Percentiles rank a stretch among this genome's conserved stretches.
Conservation (phyloP, 2,113 vertebrate species). For the Ammospiza caudacuta region DNA sequence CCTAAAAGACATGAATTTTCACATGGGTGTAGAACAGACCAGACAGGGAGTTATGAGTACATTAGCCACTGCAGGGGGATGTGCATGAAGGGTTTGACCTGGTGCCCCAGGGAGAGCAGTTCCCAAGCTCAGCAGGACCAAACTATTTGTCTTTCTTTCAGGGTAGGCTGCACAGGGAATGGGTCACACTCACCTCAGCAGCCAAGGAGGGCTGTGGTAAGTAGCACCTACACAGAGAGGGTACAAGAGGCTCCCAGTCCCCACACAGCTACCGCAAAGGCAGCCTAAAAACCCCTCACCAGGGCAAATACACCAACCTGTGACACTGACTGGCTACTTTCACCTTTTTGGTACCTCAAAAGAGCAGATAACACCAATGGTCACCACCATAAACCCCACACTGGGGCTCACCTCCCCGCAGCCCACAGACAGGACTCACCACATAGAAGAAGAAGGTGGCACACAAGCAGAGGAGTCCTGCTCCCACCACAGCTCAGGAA, state of each 20-base stretch:
- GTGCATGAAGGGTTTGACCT: not conserved
- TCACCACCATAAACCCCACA: not conserved
- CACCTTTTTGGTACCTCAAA: not conserved
- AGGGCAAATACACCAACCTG: not conserved
- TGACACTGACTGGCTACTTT: not conserved
- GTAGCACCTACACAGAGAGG: rapidly evolving
- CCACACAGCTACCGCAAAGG: not conserved
- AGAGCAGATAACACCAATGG: not conserved
- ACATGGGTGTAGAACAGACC: not conserved
- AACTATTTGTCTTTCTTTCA: not conserved
- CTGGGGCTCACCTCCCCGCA: not conserved
- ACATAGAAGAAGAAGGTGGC: not conserved
- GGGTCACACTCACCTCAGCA: not conserved
- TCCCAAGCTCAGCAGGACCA: not conserved
- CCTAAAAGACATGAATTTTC: not conserved
- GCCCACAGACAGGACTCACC: rapidly evolving
- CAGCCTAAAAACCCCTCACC: not conserved
- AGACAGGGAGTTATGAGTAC: not conserved
- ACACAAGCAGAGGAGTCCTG: rapidly evolving
- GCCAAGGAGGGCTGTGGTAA: not conserved
- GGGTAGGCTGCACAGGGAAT: not conserved
- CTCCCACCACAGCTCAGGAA: not conserved
- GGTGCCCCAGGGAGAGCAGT: not conserved
- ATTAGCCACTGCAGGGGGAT: not conserved
- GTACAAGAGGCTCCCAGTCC: not conserved